Evolutionary conservation across 2,888 invertebrate species (phyloP).

Genomic region (Chorisops tibialis): DNA sequence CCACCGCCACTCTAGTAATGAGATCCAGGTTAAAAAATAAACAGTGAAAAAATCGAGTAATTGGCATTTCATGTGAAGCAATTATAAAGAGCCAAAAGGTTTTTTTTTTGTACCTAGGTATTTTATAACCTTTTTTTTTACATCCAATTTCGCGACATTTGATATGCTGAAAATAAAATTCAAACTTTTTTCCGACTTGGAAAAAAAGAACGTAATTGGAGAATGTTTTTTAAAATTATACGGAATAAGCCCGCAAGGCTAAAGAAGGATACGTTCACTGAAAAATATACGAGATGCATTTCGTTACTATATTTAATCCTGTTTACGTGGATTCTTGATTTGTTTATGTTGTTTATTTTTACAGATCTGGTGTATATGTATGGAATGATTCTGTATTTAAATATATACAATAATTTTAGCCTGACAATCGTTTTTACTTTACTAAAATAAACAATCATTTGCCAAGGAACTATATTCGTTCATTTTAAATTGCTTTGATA

Average conservation of each 20-base stretch:
- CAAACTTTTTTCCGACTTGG: constrained; percentile 20
- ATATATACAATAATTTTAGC: too few relatives aligned
- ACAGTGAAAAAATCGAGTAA: constrained; percentile 21
- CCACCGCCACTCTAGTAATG: constrained; percentile 8
- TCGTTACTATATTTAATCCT: too few relatives aligned
- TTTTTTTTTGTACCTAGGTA: background rate
- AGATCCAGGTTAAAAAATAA: constrained; percentile 22
- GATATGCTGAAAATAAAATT: constrained; percentile 2
- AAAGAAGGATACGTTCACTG: too few relatives aligned
- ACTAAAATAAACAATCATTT: too few relatives aligned
- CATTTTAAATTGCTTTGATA: too few relatives aligned
- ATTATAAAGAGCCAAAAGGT: constrained; percentile 8
- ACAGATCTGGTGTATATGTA: too few relatives aligned
- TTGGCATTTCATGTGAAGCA: constrained; percentile 17
- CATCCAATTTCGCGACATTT: background rate
- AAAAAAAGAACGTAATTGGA: constrained; percentile 21
- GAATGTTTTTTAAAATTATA: constrained; percentile 15
- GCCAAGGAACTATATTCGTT: too few relatives aligned
- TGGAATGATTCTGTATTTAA: too few relatives aligned
- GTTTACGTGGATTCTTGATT: too few relatives aligned
- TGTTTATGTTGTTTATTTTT: too few relatives aligned
- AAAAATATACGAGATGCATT: too few relatives aligned
- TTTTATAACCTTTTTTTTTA: background rate
- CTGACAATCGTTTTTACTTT: too few relatives aligned
- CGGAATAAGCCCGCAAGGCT: background rate